These are phyloP conservation scores for Sorex fumeus DNA, from an alignment of 2,113 vertebrate species.

Conservation along the genomic window DNA sequence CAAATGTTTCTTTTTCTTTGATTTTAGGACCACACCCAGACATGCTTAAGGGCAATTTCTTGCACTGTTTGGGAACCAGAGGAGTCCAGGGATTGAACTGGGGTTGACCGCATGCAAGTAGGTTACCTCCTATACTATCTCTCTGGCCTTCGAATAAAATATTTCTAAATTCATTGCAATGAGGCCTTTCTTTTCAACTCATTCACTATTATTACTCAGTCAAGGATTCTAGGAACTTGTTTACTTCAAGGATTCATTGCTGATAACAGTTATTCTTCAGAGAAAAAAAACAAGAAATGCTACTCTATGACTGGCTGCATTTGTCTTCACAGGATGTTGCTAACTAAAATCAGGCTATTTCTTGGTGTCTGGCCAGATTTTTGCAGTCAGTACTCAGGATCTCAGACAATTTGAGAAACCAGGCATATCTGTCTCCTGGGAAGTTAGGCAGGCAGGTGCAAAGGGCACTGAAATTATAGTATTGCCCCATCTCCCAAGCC, in stretches of 20 bases:
- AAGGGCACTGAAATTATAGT: background rate
- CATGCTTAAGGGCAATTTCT: too few species aligned
- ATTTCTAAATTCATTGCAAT: background rate
- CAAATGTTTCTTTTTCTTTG: too few species aligned
- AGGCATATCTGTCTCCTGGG: background rate
- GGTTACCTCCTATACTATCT: too few species aligned
- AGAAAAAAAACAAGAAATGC: constrained; percentile 38
- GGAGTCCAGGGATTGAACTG: too few species aligned
- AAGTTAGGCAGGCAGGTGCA: background rate
- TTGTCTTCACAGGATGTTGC: background rate
- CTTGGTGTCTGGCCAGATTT: background rate
- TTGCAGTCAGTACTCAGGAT: background rate
- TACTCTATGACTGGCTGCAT: background rate
- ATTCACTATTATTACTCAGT: background rate
- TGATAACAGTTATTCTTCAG: background rate
- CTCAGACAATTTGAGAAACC: background rate
- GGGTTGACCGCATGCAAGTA: too few species aligned
- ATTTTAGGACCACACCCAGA: too few species aligned
- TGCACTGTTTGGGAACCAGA: too few species aligned
- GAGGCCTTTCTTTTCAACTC: background rate
- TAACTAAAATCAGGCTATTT: background rate
- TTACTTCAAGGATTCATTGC: background rate
- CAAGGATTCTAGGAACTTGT: background rate
- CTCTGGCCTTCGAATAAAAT: background rate
- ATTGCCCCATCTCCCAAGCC: background rate